Evolutionary conservation across 2,113 vertebrate species (phyloP), one percentile per base, ranked within the genome.

Genomic region (Perccottus glenii): DNA sequence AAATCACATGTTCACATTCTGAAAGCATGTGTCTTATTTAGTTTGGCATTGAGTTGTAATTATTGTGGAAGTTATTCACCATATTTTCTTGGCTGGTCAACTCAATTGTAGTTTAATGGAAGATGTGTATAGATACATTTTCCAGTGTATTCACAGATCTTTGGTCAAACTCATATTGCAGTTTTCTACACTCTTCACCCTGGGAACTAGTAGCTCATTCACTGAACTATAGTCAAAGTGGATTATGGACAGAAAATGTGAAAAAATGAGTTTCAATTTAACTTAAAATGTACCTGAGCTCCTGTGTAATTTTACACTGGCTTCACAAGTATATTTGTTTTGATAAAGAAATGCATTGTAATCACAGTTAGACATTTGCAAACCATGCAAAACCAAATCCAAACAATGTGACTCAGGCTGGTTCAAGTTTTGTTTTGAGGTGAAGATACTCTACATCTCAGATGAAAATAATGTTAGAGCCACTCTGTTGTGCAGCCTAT

Each of bases 21-120:
- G n/a, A 66, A 78, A 86, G 78, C 76, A 85, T 87, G 78, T 82
- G 73, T 85, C 75, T 83, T 67, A 83, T 84, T 87, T 84, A 73
- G 59, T 73, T 86, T 89, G 87, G 81, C 83, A 27, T 27, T 27
- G 19, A 84, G 74, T 82, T 73, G 70, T 71, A 84, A 78, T 80
- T 80, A 82, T 73, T 88, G 66, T 68, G 50, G 50, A 77, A 67
- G 83, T 81, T 71, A 80, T 81, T 88, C 66, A 62, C 72, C 75
- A 78, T 62, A 36, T 64, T 83, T 85, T 53, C 11, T 85, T 87
- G 82, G 80, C 75, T 38, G 64, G 83, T 81, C 73, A 75, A 40
- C 57, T 69, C 62, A 67, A 69, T 82, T 14, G 55, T 1, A 66
- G 82, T 85, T 82, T 61, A 66, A 64, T 36, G 46, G 60, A 62